Evolutionary conservation across 1,140 invertebrate species (phyloP), one percentile per base, ranked within the genome.

Genomic region (Hyles euphorbiae): DNA sequence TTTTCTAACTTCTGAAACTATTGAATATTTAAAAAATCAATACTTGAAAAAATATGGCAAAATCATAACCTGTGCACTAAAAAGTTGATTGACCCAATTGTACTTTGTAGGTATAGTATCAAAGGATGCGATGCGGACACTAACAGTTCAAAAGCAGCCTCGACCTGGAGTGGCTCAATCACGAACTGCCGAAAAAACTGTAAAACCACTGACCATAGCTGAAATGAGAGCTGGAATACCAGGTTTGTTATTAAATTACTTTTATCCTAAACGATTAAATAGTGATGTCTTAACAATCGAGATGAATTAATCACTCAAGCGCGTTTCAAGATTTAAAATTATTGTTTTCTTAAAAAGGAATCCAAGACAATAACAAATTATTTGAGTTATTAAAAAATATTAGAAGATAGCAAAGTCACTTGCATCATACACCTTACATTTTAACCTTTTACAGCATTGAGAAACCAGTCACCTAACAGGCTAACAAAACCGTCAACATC

Each of bases 121-220:
- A 2, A 71, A 77, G 53, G 75, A 83, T 50, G 61, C 64, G 45
- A 68, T 75, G 11, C 61, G 63, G 12, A 68, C 61, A 5, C 56
- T 78, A 3, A 78, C 72, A 33, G 72, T 57, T 3, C 72, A 74
- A 46, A 81, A 87, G 52, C 62, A 72, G 40, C 68, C 72, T 36
- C 61, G 70, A 5, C 51, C 60, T n/a, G 75, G 67, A 8, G 68
- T 70, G 40, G 48, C 58, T 44, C 56, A 65, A 5, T 61, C 78
- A 32, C 60, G 63, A 5, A 83, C 78, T 34, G 51, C 68, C 52
- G 79, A 72, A 47, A 86, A 80, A 63, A 43, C 54, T n/a, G 8
- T 76, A 2, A 85, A 80, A 61, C 79, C 81, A 34, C 58, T 83
- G 11, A 83, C 75, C 36, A 68, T 79, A 5, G 79, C 76, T 33